Evolutionary conservation across 2,113 vertebrate genomes (phyloP).

Genomic region (Rostratula benghalensis): DNA sequence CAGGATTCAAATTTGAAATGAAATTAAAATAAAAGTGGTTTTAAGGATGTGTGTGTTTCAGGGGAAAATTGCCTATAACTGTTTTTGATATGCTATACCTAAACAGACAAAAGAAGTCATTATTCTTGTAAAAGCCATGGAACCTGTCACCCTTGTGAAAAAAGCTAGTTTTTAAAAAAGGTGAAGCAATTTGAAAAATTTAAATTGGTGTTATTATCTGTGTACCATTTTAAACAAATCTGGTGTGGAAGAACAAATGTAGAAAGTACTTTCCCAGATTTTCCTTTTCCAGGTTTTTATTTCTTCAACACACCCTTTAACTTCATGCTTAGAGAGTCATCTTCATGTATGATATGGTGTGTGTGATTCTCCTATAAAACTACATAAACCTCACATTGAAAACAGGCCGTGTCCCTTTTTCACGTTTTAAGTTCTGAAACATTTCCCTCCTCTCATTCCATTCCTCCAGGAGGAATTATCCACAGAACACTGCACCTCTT

Average conservation of each 20-base stretch:
- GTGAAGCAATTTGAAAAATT: not conserved
- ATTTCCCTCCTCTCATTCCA: not conserved
- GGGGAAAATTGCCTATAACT: not conserved
- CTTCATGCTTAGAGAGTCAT: not conserved
- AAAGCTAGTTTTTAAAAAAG: not conserved
- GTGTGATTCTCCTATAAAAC: not conserved
- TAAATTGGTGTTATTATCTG: not conserved
- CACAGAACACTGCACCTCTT: not conserved
- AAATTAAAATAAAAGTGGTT: slow-evolving; percentile 19
- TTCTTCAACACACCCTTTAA: not conserved
- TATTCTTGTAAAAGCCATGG: not conserved
- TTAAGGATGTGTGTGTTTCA: not conserved
- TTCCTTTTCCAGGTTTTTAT: not conserved
- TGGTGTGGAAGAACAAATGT: not conserved
- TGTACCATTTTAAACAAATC: not conserved
- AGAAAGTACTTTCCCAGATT: not conserved
- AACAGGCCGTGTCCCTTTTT: not conserved
- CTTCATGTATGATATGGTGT: not conserved
- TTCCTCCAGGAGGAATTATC: not conserved
- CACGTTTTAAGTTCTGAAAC: not conserved
- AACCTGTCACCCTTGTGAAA: not conserved
- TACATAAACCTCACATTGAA: not conserved
- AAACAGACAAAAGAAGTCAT: not conserved
- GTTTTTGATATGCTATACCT: not conserved
- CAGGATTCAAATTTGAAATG: slow-evolving; percentile 15